Conservation (phyloP, 2,113 vertebrate species). For the Oxyura jamaicensis region DNA sequence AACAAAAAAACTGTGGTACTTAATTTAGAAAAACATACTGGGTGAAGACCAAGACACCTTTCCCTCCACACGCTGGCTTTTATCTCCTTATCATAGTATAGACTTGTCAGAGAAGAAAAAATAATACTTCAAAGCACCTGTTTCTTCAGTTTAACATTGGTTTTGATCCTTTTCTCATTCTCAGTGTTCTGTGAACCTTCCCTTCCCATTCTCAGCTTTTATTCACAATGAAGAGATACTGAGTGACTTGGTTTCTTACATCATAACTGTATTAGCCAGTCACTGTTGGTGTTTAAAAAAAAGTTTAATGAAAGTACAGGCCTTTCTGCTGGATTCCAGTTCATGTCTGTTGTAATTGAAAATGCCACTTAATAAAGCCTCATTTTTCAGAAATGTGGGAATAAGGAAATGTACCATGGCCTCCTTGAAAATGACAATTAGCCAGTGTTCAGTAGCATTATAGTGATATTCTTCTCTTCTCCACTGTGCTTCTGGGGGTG, state of each 20-base stretch:
- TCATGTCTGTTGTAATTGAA: background rate
- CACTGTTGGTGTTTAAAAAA: background rate
- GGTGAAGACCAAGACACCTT: background rate
- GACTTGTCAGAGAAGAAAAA: constrained; percentile 15
- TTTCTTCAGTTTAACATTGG: constrained; percentile 32
- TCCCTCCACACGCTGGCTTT: background rate
- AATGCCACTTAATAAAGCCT: constrained; percentile 46
- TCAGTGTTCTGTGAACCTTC: constrained; percentile 9
- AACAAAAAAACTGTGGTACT: constrained; percentile 18
- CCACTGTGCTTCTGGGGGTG: background rate
- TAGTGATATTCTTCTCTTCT: background rate
- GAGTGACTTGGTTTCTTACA: background rate
- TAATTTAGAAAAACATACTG: background rate
- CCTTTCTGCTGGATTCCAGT: background rate
- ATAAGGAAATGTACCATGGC: background rate
- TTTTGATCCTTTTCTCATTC: constrained; percentile 34
- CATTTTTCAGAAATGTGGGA: constrained; percentile 5
- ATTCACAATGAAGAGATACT: background rate
- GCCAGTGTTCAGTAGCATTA: background rate
- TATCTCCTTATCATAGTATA: background rate
- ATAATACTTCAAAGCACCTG: background rate
- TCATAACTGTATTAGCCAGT: background rate
- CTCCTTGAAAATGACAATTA: background rate
- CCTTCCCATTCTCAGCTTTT: background rate
- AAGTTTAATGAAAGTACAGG: background rate